phyloP scores from a whole-genome alignment of 35 echinoderm and acorn worm species.

The Stichopus chloronotus region DNA sequence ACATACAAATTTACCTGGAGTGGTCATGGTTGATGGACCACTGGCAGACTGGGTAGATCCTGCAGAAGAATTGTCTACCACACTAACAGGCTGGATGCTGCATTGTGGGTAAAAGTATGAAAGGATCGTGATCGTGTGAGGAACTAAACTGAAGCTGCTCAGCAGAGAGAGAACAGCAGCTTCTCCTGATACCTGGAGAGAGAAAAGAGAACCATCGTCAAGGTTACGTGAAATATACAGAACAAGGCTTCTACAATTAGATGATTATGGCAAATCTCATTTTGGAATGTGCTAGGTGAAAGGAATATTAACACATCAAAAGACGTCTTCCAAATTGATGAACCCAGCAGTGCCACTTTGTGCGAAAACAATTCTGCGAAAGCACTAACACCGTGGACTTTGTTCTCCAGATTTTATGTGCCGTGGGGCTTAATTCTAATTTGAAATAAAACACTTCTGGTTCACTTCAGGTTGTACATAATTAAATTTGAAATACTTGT shows the following conservation, averaged over 20 bases:
- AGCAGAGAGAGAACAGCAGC: conserved; percentile 79
- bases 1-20: conserved; percentile 67
- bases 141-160: conserved; percentile 79
- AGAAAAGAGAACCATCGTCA: not conserved
- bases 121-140: conserved; percentile 67
- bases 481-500: too few relatives aligned
- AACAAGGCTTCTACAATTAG: not conserved
- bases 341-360: too few relatives aligned
- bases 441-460: too few relatives aligned
- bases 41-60: conserved; percentile 47
- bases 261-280: not conserved
- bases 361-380: too few relatives aligned
- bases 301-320: not conserved
- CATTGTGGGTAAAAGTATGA: conserved; percentile 75
- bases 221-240: not conserved
- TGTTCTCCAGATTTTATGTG: too few relatives aligned
- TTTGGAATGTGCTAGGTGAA: not conserved
- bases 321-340: too few relatives aligned
- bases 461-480: too few relatives aligned
- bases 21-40: conserved; percentile 84
- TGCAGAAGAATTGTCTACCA: conserved; percentile 85
- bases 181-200: conserved; percentile 67
- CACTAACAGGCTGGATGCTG: conserved; percentile 90
- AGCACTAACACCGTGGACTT: too few relatives aligned
- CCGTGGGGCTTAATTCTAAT: too few relatives aligned